These are phyloP conservation scores for Dexiosoma caninum DNA, from an alignment of 2,888 invertebrate genomes.

Conservation along the genomic window DNA sequence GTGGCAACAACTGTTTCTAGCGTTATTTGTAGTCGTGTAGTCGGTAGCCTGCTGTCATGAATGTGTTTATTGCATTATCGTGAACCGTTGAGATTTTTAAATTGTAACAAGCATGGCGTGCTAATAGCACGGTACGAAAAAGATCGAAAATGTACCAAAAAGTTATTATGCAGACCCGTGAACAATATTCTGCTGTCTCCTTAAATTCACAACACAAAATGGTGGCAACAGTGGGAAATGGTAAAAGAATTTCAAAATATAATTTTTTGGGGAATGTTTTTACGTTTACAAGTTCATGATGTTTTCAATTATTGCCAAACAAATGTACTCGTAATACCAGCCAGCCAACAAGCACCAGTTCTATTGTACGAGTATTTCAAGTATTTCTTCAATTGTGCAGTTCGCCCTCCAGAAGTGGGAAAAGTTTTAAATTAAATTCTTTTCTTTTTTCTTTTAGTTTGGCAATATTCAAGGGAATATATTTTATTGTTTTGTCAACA, in stretches of 20 bases:
- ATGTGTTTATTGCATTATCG: no score
- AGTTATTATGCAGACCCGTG: no score
- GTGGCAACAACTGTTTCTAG: no score
- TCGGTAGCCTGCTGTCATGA: no score
- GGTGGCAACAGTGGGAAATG: slow-evolving; percentile 7
- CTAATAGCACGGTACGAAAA: no score
- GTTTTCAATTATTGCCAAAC: not conserved
- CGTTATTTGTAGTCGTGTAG: no score
- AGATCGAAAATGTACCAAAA: no score
- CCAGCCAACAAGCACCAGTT: not conserved
- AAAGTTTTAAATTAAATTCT: not conserved
- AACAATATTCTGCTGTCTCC: slow-evolving; percentile 13
- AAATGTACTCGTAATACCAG: not conserved
- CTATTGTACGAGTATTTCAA: slow-evolving; percentile 5
- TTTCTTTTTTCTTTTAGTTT: not conserved
- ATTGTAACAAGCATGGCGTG: no score
- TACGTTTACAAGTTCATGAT: not conserved
- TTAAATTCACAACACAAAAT: not conserved
- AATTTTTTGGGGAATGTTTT: not conserved
- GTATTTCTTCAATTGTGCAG: not conserved
- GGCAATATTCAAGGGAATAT: slow-evolving; percentile 52
- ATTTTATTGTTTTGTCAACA: slow-evolving; percentile 63
- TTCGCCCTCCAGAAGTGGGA: not conserved
- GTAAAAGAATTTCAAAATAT: not conserved
- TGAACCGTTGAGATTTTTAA: no score